Conservation (phyloP, 2,888 invertebrate genomes). For the Pilophorus perplexus region DNA sequence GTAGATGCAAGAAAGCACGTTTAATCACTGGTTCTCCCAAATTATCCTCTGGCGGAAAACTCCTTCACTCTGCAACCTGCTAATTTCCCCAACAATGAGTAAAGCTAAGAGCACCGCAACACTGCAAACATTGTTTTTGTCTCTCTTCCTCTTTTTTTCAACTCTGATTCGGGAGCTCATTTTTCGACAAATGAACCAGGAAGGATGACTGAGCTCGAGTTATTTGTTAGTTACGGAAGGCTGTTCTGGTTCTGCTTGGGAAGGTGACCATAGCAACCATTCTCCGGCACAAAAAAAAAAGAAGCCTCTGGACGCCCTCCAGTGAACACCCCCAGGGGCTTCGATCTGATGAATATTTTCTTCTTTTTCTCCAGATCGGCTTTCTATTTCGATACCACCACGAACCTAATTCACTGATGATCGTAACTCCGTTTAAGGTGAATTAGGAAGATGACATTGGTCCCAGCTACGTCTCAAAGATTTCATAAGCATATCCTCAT, state of each 20-base stretch:
- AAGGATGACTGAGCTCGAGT: conserved; percentile 7
- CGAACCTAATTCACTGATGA: conserved; percentile 15
- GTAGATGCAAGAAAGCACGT: no score
- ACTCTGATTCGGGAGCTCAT: not conserved
- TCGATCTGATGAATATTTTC: conserved; percentile 23
- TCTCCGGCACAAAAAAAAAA: not conserved
- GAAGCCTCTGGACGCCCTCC: conserved; percentile 21
- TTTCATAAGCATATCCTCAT: no score
- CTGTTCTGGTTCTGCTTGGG: conserved; percentile 12
- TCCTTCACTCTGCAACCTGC: no score
- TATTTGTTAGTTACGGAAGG: conserved; percentile 19
- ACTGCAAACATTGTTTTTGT: no score
- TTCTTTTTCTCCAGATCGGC: conserved; percentile 10
- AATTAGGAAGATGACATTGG: no score
- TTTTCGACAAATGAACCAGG: conserved; percentile 15
- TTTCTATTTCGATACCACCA: conserved; percentile 19
- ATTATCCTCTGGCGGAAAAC: no score
- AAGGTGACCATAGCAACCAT: conserved; percentile 14
- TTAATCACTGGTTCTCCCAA: no score
- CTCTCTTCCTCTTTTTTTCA: no score
- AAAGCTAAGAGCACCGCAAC: no score
- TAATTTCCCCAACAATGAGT: no score
- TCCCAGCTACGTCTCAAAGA: no score
- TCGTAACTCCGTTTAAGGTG: no score
- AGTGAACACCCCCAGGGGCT: conserved; percentile 15